A percentile compares a stretch with the other conserved stretches of the same genome.
Evolutionary conservation across 1,140 invertebrate genomes (phyloP).

Genomic region (Hylaeus anthracinus): DNA sequence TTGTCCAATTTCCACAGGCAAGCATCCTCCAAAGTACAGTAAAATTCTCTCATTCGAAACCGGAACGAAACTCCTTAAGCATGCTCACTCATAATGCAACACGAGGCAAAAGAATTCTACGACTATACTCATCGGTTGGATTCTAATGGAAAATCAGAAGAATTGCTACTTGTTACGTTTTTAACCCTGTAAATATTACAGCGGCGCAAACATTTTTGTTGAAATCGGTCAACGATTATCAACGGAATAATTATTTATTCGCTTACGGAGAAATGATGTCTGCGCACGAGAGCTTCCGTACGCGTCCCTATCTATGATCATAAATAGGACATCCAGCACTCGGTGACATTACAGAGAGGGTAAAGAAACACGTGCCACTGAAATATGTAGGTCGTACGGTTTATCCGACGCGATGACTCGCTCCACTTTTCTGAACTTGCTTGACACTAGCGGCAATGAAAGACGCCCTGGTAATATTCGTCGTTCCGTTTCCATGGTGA

Average conservation of each 20-base stretch:
- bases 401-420: conserved; percentile 25
- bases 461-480: conserved; percentile 31
- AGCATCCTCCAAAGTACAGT: no score
- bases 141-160: no score
- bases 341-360: conserved; percentile 10
- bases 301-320: not conserved
- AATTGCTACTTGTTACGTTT: no score
- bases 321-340: conserved; percentile 32
- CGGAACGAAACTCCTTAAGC: no score
- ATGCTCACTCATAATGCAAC: no score
- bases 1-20: no score
- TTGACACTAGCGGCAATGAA: conserved; percentile 22
- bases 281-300: not conserved
- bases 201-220: no score
- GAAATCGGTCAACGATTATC: no score
- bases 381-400: conserved; percentile 41
- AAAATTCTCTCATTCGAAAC: no score
- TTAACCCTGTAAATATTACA: no score
- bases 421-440: conserved; percentile 29
- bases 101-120: no score
- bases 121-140: no score
- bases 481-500: conserved; percentile 4
- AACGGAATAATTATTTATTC: not conserved
- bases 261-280: not conserved
- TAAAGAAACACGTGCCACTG: conserved; percentile 33